These are phyloP conservation scores for Coelinius sp. DNA, from an alignment of 2,888 invertebrate species.

Conservation along the genomic window DNA sequence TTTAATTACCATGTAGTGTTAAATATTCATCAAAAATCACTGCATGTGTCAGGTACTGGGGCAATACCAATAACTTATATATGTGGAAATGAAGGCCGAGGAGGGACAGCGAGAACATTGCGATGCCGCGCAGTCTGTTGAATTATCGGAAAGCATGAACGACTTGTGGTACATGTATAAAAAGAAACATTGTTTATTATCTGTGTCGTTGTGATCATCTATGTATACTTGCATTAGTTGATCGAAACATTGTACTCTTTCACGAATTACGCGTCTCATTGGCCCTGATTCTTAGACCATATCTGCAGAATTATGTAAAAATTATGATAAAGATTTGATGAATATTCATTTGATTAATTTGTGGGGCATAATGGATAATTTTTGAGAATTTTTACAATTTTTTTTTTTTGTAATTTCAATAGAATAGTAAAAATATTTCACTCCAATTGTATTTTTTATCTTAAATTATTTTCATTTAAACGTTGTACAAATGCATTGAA, in stretches of 20 bases:
- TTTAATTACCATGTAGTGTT: too few species aligned
- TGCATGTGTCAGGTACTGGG: too few species aligned
- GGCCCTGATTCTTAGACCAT: neutral
- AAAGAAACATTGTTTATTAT: neutral
- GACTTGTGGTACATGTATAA: neutral
- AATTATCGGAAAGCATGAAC: slow-evolving; percentile 43
- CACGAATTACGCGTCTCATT: neutral
- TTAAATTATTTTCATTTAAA: neutral
- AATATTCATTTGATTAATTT: too few species aligned
- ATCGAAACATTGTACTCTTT: slow-evolving; percentile 1
- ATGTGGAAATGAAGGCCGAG: too few species aligned
- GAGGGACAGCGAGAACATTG: too few species aligned
- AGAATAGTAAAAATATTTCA: neutral
- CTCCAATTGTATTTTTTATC: neutral
- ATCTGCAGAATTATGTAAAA: slow-evolving; percentile 18
- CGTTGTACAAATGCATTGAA: neutral
- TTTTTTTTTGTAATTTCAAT: neutral
- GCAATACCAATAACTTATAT: too few species aligned
- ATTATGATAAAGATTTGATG: neutral
- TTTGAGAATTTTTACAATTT: neutral
- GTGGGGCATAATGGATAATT: too few species aligned
- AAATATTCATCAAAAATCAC: too few species aligned
- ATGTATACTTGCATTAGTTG: neutral
- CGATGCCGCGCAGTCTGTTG: slow-evolving; percentile 56
- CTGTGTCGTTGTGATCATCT: neutral